These are phyloP conservation scores for Oreochromis spilurus DNA, from an alignment of 2,113 vertebrate genomes.

Conservation along the genomic window DNA sequence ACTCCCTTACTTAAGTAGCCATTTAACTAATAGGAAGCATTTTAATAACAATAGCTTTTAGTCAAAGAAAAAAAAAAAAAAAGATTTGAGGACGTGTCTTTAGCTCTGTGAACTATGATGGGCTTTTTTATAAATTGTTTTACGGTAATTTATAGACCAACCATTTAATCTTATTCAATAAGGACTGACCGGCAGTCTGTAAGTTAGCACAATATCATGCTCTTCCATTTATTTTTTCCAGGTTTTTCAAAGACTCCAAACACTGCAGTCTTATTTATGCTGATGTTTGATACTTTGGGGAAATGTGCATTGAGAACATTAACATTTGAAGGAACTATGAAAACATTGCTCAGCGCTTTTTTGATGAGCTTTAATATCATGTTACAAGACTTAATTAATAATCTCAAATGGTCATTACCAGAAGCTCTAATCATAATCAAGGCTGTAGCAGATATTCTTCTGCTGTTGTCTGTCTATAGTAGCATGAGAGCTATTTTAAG, in stretches of 20 bases:
- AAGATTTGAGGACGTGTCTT: neutral
- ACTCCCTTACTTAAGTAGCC: neutral
- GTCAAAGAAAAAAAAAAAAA: neutral
- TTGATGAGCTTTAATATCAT: neutral
- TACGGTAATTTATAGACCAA: neutral
- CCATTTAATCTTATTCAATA: neutral
- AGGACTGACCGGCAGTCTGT: neutral
- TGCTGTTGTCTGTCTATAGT: neutral
- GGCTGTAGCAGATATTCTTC: neutral
- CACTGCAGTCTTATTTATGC: neutral
- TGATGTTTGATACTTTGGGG: neutral
- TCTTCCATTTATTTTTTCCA: neutral
- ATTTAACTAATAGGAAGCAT: neutral
- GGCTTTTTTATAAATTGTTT: neutral
- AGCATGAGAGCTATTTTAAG: slow-evolving; percentile 46
- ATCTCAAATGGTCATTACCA: neutral
- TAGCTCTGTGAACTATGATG: neutral
- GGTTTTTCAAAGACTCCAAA: accelerated
- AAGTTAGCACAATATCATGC: neutral
- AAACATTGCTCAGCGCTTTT: neutral
- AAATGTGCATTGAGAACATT: neutral
- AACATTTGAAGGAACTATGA: neutral
- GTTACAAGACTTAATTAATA: neutral
- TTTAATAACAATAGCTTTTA: neutral
- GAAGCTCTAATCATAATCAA: neutral